Percentiles rank a stretch among this genome's conserved stretches.
Evolutionary conservation across 2,888 invertebrate genomes (phyloP).

Genomic region (Hydraecia micacea): DNA sequence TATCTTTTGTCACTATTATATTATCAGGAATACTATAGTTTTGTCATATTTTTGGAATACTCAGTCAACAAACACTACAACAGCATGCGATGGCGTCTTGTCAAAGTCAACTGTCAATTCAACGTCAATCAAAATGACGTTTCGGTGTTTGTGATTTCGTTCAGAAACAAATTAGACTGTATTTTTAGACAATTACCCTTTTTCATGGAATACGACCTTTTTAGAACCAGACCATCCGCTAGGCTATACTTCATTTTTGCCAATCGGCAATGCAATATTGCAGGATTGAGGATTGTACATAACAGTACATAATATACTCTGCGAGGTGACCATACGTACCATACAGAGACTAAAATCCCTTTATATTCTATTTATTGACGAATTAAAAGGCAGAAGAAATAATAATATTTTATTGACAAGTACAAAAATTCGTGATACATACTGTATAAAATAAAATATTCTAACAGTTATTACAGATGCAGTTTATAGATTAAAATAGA

Average conservation of each 20-base stretch:
- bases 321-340: not conserved
- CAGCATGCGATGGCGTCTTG: slow-evolving; percentile 45
- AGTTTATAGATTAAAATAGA: slow-evolving; percentile 59
- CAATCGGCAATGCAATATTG: not conserved
- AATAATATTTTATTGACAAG: slow-evolving; percentile 69
- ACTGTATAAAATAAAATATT: slow-evolving; percentile 55
- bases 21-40: slow-evolving; percentile 20
- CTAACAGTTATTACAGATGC: slow-evolving; percentile 44
- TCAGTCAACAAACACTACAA: slow-evolving; percentile 40
- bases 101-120: slow-evolving; percentile 26
- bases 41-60: slow-evolving; percentile 46
- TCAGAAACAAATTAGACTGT: slow-evolving; percentile 7
- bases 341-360: not conserved
- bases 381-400: slow-evolving; percentile 37
- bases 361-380: not conserved
- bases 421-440: slow-evolving; percentile 72
- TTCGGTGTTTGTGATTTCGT: not conserved
- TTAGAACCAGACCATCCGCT: not conserved
- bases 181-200: not conserved
- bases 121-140: slow-evolving; percentile 1
- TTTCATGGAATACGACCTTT: not conserved
- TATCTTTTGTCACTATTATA: not conserved
- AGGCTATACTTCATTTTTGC: not conserved
- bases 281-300: not conserved
- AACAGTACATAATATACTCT: not conserved